Conservation (phyloP, 2,797 vertebrate genomes). For the Gambelia wislizenii region DNA sequence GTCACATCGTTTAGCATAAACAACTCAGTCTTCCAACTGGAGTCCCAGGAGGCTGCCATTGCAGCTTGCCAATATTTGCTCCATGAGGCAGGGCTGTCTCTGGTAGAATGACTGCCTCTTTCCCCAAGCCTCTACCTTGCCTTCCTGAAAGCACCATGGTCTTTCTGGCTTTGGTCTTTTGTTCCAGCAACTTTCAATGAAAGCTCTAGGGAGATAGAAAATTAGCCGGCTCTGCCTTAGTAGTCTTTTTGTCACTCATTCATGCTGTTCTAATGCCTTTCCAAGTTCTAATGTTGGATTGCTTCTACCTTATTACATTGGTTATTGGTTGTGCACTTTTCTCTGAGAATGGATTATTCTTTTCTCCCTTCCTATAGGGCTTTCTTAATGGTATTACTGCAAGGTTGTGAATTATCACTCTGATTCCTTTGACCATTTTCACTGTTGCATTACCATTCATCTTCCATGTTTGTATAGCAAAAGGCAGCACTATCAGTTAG, state of each 20-base stretch:
- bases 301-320: slow-evolving; percentile 45
- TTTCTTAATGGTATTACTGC: slow-evolving; percentile 9
- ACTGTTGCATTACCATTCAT: slow-evolving; percentile 7
- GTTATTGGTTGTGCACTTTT: slow-evolving; percentile 32
- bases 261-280: slow-evolving; percentile 58
- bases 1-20: too few species aligned
- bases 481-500: slow-evolving; percentile 13
- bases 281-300: slow-evolving; percentile 37
- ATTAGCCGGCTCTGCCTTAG: not conserved
- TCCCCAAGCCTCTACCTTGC: not conserved
- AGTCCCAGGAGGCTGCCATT: not conserved
- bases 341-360: not conserved
- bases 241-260: slow-evolving; percentile 17
- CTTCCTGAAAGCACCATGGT: not conserved
- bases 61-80: not conserved
- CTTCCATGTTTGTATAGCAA: slow-evolving; percentile 19
- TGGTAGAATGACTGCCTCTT: not conserved
- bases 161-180: not conserved
- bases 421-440: slow-evolving; percentile 46
- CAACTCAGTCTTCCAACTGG: too few species aligned
- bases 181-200: not conserved
- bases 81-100: not conserved
- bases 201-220: not conserved
- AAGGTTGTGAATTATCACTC: slow-evolving; percentile 23
- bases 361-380: slow-evolving; percentile 30